phyloP scores from a whole-genome alignment of 92 coral and sea anemone genomes.

The Metridium senile region DNA sequence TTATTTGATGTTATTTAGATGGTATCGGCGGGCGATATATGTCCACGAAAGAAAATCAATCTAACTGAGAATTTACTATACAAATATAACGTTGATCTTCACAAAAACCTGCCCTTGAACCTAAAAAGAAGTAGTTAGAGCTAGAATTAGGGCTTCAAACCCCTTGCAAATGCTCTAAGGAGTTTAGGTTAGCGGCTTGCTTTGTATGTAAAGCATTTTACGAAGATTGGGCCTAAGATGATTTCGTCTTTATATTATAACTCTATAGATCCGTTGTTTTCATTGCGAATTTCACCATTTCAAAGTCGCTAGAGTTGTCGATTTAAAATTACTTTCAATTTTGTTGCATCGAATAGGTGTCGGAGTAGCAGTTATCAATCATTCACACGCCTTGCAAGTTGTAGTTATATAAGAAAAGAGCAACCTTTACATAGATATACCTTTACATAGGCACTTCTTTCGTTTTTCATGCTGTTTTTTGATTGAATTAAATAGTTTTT shows the following conservation, averaged over 20 bases:
- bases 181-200: neutral
- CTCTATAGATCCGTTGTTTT: neutral
- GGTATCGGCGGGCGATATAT: neutral
- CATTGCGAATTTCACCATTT: neutral
- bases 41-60: neutral
- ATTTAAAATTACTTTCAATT: neutral
- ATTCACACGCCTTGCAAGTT: no score
- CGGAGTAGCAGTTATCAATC: no score
- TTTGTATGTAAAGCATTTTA: neutral
- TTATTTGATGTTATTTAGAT: conserved; percentile 12
- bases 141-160: neutral
- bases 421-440: neutral
- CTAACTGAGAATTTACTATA: neutral
- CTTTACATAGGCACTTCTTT: no score
- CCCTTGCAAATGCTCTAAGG: conserved; percentile 11
- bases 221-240: neutral
- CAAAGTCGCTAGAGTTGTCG: neutral
- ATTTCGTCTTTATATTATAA: no score
- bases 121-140: neutral
- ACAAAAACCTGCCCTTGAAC: conserved; percentile 3
- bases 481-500: neutral
- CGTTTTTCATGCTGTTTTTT: neutral
- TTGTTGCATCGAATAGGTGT: no score
- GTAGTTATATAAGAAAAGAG: conserved; percentile 1
- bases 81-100: neutral